phyloP scores from a whole-genome alignment of 2,888 invertebrate genomes.

The Mylabris sibirica region DNA sequence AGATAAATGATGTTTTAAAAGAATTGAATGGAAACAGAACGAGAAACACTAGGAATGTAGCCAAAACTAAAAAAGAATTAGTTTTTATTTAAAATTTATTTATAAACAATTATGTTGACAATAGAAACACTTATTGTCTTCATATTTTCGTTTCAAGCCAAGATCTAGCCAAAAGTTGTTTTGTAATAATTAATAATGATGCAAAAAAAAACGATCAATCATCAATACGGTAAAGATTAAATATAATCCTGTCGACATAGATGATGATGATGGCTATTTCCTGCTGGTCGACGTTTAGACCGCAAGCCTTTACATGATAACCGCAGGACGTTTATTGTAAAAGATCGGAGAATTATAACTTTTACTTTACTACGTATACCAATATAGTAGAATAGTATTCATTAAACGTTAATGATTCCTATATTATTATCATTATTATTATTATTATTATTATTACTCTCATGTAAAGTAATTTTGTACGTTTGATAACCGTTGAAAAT shows the following conservation, averaged over 20 bases:
- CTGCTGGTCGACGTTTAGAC: neutral
- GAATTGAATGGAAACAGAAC: neutral
- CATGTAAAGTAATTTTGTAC: neutral
- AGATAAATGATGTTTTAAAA: constrained; percentile 10
- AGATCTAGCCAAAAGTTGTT: neutral
- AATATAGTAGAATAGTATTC: neutral
- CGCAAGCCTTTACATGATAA: neutral
- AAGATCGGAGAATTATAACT: neutral
- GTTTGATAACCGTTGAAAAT: neutral
- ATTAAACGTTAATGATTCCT: neutral
- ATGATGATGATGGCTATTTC: neutral
- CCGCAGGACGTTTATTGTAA: constrained; percentile 5
- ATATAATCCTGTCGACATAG: neutral
- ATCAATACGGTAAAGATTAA: neutral
- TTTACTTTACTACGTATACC: neutral
- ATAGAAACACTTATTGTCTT: neutral
- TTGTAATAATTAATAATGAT: neutral
- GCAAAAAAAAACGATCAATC: neutral
- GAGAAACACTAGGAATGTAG: neutral
- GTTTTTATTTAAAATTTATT: neutral
- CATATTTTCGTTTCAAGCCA: too few relatives aligned
- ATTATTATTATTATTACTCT: neutral
- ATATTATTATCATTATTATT: neutral
- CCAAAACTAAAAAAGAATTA: neutral
- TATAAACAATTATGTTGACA: neutral